Base-by-base conservation (phyloP, 2,797 vertebrate species). In the Crypturellus tataupa region DNA sequence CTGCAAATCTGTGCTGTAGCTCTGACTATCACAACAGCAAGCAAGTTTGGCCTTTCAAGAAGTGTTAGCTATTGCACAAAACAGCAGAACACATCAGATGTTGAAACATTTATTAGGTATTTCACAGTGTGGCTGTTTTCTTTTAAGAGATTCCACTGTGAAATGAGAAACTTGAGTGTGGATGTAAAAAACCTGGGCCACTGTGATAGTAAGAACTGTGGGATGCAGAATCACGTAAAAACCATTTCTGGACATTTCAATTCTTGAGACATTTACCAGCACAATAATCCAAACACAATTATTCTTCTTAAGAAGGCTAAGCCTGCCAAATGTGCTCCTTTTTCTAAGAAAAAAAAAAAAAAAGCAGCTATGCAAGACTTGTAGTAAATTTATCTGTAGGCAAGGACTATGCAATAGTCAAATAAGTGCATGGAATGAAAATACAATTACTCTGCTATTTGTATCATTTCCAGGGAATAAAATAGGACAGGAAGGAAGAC, bases 1-100 rank as follows among this genome's bases (percentile, higher is more conserved):
- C 27, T 55, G 29, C 53, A 55, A 11, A 29, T 31, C 53, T 1
- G 18, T 31, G 60, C 55, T 47, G 25, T 0, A 85, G 40, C 53
- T 64, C 53, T 47, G 60, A 20, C 23, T 60, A 31, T 25, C 0
- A 1, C 15, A 33, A 31, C 0, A 44, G 44, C 68, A 63, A 75
- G 85, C 53, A 46, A 25, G 37, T 76, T 33, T 21, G 42, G 35
- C 56, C 29, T 35, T 63, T 70, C 29, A 71, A 80, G 71, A 73
- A 2, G 1, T 29, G 15, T 23, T 27, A 46, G 27, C n/a, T 55
- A 47, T 31, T 33, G 60, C 42, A 73, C 13, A 42, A 73, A 73
- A 31, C 0, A 73, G 9, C 67, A 78, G 42, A 73, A 62, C 31
- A 44, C 53, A 73, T 25, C 4, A 78, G 56, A 85, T 42, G 10